These are phyloP conservation scores for Mesoclemmys tuberculata DNA, from an alignment of 2,113 vertebrate genomes.

Conservation along the genomic window DNA sequence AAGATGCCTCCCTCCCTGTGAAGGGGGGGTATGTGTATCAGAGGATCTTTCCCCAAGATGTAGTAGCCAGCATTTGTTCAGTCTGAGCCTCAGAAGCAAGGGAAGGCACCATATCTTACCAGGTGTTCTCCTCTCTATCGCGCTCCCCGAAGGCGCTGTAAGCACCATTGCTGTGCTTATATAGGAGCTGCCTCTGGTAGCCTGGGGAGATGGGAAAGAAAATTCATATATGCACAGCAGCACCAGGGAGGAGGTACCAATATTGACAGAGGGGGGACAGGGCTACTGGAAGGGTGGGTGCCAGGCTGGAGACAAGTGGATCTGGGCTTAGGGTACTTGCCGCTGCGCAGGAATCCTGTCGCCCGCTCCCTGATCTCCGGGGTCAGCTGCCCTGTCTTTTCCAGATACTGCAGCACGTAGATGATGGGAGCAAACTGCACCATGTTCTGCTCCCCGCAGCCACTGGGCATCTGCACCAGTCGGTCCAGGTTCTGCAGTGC, in stretches of 20 bases:
- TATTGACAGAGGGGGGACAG: background rate
- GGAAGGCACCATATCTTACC: constrained; percentile 33
- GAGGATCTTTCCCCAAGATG: background rate
- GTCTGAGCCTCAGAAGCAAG: background rate
- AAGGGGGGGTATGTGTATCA: background rate
- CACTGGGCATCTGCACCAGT: constrained; percentile 81
- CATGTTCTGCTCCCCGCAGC: constrained; percentile 86
- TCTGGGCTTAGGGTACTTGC: constrained; percentile 59
- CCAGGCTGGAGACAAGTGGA: background rate
- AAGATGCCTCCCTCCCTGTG: background rate
- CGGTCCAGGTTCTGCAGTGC: constrained; percentile 82
- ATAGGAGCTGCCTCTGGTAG: constrained; percentile 84
- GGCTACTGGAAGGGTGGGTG: background rate
- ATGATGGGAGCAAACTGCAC: constrained; percentile 82
- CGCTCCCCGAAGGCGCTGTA: constrained; percentile 84
- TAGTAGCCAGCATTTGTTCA: background rate
- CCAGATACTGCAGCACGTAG: constrained; percentile 81
- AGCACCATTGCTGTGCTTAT: constrained; percentile 82
- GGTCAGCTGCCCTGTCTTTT: constrained; percentile 76
- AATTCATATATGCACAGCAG: background rate
- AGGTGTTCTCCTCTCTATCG: constrained; percentile 80
- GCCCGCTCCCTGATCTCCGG: constrained; percentile 67
- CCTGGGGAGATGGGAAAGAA: constrained; percentile 52
- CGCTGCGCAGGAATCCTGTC: constrained; percentile 75
- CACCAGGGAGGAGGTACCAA: background rate